Percentiles rank a stretch among this genome's conserved stretches.
phyloP scores from a whole-genome alignment of 2,113 vertebrate species.

The Calyptomena viridis region DNA sequence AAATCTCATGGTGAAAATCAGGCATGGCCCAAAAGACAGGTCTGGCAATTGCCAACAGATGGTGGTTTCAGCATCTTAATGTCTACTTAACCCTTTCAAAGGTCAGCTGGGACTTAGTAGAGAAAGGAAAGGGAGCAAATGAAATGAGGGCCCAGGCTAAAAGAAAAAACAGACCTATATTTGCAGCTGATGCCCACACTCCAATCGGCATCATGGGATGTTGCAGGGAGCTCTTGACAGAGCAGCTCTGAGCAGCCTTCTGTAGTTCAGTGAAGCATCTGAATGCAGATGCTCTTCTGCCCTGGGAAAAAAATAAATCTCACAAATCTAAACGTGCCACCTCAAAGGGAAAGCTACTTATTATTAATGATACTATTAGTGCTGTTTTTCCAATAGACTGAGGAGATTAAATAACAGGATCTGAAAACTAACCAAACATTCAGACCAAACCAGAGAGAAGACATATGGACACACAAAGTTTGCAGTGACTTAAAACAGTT shows the following conservation, averaged over 20 bases:
- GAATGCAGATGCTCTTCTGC: neutral
- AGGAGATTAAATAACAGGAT: neutral
- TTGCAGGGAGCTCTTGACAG: neutral
- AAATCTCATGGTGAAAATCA: neutral
- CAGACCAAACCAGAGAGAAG: neutral
- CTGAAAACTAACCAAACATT: neutral
- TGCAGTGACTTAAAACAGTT: conserved; percentile 97
- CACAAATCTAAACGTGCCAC: neutral
- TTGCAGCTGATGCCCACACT: neutral
- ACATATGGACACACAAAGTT: neutral
- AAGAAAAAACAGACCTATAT: neutral
- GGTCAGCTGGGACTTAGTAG: neutral
- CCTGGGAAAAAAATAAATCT: neutral
- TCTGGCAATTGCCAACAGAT: neutral
- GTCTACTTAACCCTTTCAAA: neutral
- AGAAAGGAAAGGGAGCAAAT: neutral
- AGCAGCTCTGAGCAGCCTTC: neutral
- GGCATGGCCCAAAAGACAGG: neutral
- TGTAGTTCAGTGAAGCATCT: neutral
- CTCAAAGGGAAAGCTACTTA: neutral
- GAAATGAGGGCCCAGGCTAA: neutral
- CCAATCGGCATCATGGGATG: rapidly evolving
- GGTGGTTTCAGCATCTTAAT: neutral
- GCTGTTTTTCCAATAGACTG: neutral
- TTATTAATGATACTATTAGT: neutral